Evolutionary conservation across 2,888 invertebrate species (phyloP), one percentile per base, ranked within the genome.

Genomic region (Lissocephala sabroskyi): DNA sequence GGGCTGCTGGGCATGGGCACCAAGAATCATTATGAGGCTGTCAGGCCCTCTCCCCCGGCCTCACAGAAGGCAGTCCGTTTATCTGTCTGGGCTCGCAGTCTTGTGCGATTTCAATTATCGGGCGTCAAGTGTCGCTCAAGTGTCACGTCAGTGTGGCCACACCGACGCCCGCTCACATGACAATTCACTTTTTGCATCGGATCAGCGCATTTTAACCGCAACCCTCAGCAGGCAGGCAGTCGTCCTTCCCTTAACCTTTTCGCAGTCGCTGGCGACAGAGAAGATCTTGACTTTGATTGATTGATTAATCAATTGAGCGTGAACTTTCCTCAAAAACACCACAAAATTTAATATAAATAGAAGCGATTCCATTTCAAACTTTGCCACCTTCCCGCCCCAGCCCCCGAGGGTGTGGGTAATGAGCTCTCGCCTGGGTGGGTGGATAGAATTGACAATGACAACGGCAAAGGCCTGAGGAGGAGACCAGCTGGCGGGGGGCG

Each of bases 61-160:
- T n/a, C n/a, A n/a, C n/a, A n/a, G n/a, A n/a, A n/a, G n/a, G 3
- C 23, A 23, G 23, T 23, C 23, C 23, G 23, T 23, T 23, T 23
- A 7, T 23, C 23, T 23, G 23, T 7, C 7, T 23, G 7, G 23
- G 3, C 23, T 23, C 7, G 23, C n/a, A 36, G 16, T 37, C 41
- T 41, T 28, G 45, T 52, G 56, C 65, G 61, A 64, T 68, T 76
- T 68, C 67, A 68, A 68, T 68, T 68, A 68, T 68, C 67, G 65
- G 50, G 51, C 64, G 68, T 76, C 76, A 73, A 75, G 62, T 68
- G 67, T 68, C 67, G 64, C 67, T 76, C 67, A 75, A 67, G 65
- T 71, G 67, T 68, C 73, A 68, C 68, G 76, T 75, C 76, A 64
- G 51, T 23, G 7, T 3, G 4, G 7, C 3, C 23, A 23, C 23